These are phyloP conservation scores for Scolopax mira DNA, from an alignment of 2,113 vertebrate species.

Conservation along the genomic window DNA sequence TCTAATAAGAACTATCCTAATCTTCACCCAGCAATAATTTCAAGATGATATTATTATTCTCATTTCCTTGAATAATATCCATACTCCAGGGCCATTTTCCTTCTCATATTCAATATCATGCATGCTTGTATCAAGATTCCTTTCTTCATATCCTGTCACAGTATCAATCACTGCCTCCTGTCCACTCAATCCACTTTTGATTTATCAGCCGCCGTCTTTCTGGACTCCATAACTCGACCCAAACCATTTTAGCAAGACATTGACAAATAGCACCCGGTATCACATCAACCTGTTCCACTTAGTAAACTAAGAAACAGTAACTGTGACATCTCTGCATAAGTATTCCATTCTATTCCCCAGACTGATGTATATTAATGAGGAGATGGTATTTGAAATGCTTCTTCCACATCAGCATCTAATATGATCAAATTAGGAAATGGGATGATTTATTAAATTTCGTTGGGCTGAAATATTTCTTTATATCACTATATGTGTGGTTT, in stretches of 20 bases:
- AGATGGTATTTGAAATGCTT: constrained; percentile 82
- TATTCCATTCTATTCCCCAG: constrained; percentile 82
- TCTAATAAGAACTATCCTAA: constrained; percentile 86
- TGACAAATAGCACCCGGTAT: constrained; percentile 88
- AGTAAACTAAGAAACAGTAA: constrained; percentile 85
- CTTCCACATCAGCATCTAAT: constrained; percentile 88
- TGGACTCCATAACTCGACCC: constrained; percentile 92
- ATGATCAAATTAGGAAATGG: constrained; percentile 89
- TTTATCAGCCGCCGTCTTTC: constrained; percentile 92
- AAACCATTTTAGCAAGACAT: constrained; percentile 95
- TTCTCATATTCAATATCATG: constrained; percentile 86
- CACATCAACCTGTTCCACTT: constrained; percentile 91
- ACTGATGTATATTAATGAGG: constrained; percentile 92
- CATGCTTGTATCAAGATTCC: constrained; percentile 80
- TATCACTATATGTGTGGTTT: constrained; percentile 77
- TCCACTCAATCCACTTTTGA: constrained; percentile 99
- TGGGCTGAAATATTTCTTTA: constrained; percentile 83
- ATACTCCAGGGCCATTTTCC: constrained; percentile 84
- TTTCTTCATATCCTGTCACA: constrained; percentile 94
- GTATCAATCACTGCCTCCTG: constrained; percentile 99
- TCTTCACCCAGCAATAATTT: constrained; percentile 91
- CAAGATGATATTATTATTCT: constrained; percentile 90
- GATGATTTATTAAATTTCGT: constrained; percentile 85
- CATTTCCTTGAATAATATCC: constrained; percentile 96
- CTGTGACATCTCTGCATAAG: constrained; percentile 86